Evolutionary conservation across 2,888 invertebrate genomes (phyloP).

Genomic region (Cataglyphis altisquamis): DNA sequence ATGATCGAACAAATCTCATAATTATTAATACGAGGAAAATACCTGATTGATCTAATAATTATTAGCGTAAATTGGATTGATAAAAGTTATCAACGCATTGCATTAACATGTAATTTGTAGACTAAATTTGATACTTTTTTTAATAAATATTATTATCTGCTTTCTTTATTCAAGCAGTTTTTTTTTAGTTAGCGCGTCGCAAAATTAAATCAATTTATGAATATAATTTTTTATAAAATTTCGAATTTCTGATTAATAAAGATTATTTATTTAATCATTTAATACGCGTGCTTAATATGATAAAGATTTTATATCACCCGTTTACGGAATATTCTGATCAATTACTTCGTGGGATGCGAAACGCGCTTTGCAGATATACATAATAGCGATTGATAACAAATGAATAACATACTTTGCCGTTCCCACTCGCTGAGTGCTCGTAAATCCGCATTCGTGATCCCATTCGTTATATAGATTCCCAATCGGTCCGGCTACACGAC

Average conservation of each 20-base stretch:
- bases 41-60: not conserved
- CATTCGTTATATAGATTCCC: constrained; percentile 22
- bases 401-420: constrained; percentile 37
- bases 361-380: not conserved
- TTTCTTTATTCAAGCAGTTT: not conserved
- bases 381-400: constrained; percentile 34
- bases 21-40: not conserved
- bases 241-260: not conserved
- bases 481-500: not conserved
- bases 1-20: not conserved
- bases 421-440: constrained; percentile 26
- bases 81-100: not conserved
- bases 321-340: not conserved
- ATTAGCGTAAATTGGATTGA: not conserved
- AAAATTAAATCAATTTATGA: constrained; percentile 8
- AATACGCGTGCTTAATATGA: constrained; percentile 3
- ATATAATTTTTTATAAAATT: constrained; percentile 7
- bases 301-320: not conserved
- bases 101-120: not conserved
- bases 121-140: not conserved
- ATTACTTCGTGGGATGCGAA: constrained; percentile 20
- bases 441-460: constrained; percentile 48
- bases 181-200: not conserved
- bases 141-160: too few species aligned
- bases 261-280: constrained; percentile 36